Base-by-base conservation (phyloP, 2,797 vertebrate genomes). In the Hydrophis major region DNA sequence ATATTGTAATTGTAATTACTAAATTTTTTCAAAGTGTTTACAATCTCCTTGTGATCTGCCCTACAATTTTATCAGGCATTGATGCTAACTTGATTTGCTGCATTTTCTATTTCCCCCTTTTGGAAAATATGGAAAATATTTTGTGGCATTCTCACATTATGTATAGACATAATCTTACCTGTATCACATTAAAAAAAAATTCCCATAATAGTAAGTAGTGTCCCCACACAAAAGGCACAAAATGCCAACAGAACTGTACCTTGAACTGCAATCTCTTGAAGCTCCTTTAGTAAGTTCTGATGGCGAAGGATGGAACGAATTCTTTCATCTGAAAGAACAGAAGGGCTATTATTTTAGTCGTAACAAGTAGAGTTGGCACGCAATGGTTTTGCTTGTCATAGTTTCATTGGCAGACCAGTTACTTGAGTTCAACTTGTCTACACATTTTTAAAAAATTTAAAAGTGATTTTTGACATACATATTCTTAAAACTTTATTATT, bases 251-350 rank as follows among this genome's bases (percentile, higher is more conserved):
- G 92, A 88, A 94, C 78, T 42, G 37, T 98, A 99, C 99, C 99
- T 98, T 98, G 97, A 90, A 97, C 95, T 28, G 99, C 99, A 8
- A 99, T 98, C 94, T 98, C 98, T 96, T 99, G 99, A 95, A 99
- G 98, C 96, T 99, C 99, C 94, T 98, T 98, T 95, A 99, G 96
- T 92, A 99, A 98, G 95, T 99, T 99, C 92, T 97, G 98, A 94
- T 98, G 99, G 60, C 98, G 98, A 89, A 99, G 98, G 94, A 99
- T 98, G 32, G 98, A 98, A 95, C 99, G 98, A 83, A 99, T 98
- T 93, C 98, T 97, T 95, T 99, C 98, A 95, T 99, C 99, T 99
- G 98, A 66, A 97, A 96, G 0, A 95, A 89, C 53, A 83, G 18
- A 95, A 28, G 74, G 50, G 32, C 6, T 92, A 96, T 0, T 90